Evolutionary conservation across 1,140 invertebrate genomes (phyloP).

Genomic region (Caerostris darwini): DNA sequence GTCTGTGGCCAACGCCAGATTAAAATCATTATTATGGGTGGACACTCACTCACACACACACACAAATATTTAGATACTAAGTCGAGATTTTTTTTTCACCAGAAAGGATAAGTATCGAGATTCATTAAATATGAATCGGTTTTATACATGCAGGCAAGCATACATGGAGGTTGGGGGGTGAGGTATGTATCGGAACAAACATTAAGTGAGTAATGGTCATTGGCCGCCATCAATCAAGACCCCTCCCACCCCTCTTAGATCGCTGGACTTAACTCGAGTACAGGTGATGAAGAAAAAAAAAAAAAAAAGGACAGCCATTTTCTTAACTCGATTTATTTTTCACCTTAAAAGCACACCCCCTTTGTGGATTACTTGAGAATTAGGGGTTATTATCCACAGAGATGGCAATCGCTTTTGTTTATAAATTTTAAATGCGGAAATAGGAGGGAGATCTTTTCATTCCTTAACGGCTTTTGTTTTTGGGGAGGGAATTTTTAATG

Average conservation of each 20-base stretch:
- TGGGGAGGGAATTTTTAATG: conserved; percentile 55
- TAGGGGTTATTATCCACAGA: conserved; percentile 66
- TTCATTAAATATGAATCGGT: conserved; percentile 72
- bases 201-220: conserved; percentile 76
- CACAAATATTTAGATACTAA: conserved; percentile 66
- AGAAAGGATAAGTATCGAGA: conserved; percentile 42
- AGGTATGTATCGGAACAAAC: conserved; percentile 68
- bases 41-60: conserved; percentile 11
- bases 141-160: conserved; percentile 53
- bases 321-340: conserved; percentile 76
- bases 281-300: conserved; percentile 55
- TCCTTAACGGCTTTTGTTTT: not conserved
- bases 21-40: conserved; percentile 77
- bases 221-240: conserved; percentile 69
- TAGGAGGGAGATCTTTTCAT: conserved; percentile 54
- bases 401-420: conserved; percentile 69
- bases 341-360: conserved; percentile 52
- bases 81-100: conserved; percentile 41
- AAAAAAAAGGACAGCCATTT: conserved; percentile 62
- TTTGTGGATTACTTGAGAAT: conserved; percentile 66
- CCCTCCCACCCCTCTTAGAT: conserved; percentile 47
- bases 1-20: conserved; percentile 50
- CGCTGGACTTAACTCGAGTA: conserved; percentile 53
- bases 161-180: not conserved
- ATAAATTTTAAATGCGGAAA: conserved; percentile 77